Conservation (phyloP, 2,797 vertebrate genomes). For the Lindbergichthys nudifrons region DNA sequence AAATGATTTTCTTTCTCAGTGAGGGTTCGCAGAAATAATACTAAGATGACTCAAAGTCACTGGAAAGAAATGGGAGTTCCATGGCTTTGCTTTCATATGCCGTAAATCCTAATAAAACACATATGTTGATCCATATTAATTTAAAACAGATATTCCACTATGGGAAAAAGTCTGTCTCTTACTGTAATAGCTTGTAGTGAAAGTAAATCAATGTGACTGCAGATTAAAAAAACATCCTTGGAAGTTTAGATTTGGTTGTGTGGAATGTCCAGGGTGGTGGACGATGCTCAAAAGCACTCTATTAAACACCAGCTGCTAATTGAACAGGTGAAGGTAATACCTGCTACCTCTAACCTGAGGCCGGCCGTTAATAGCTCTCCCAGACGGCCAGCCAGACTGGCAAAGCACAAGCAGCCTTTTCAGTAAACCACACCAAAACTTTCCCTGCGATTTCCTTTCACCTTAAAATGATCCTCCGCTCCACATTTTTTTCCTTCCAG, state of each 20-base stretch:
- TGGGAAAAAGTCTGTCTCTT: constrained; percentile 18
- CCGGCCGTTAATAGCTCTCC: constrained; percentile 68
- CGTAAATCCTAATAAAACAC: constrained; percentile 46
- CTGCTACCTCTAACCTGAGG: constrained; percentile 67
- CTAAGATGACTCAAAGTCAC: constrained; percentile 35
- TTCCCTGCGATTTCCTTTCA: constrained; percentile 80
- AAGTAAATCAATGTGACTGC: constrained; percentile 35
- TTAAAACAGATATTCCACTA: constrained; percentile 46
- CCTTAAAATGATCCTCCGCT: constrained; percentile 77
- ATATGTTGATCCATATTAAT: constrained; percentile 35
- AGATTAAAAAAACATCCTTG: constrained; percentile 10
- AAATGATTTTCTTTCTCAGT: constrained; percentile 9
- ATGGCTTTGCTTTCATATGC: constrained; percentile 30
- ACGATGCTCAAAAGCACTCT: constrained; percentile 6
- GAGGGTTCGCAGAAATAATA: constrained; percentile 28
- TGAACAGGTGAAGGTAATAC: constrained; percentile 43
- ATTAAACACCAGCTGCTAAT: constrained; percentile 33
- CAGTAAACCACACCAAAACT: constrained; percentile 62
- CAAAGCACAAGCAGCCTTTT: constrained; percentile 70
- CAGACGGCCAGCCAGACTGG: constrained; percentile 55
- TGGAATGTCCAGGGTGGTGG: constrained; percentile 26
- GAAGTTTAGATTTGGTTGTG: constrained; percentile 7
- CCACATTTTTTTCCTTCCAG: constrained; percentile 75
- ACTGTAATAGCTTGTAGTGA: constrained; percentile 13
- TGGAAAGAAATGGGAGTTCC: constrained; percentile 33